Evolutionary conservation across 2,888 invertebrate species (phyloP).

Genomic region (Hemicrepidius hirtus): DNA sequence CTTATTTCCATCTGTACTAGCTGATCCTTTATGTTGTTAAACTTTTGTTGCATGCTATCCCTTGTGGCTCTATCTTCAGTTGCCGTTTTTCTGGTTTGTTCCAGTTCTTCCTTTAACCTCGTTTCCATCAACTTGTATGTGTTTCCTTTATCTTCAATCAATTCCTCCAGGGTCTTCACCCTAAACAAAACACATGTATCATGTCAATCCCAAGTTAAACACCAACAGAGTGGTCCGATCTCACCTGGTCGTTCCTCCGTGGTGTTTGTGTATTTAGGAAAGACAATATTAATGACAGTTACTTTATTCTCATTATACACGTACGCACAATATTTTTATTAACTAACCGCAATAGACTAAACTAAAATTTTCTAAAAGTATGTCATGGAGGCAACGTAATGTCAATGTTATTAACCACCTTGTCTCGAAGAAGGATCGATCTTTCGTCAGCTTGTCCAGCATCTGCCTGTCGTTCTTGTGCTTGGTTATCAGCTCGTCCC

Average conservation of each 20-base stretch:
- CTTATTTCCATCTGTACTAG: slow-evolving; percentile 59
- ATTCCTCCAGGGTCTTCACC: slow-evolving; percentile 61
- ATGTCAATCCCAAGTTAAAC: slow-evolving; percentile 68
- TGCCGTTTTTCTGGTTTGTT: slow-evolving; percentile 54
- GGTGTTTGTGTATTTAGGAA: slow-evolving; percentile 54
- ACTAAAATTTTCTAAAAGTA: slow-evolving; percentile 63
- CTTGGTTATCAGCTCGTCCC: slow-evolving; percentile 65
- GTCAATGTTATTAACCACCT: slow-evolving; percentile 70
- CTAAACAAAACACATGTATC: slow-evolving; percentile 68
- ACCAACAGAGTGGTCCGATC: slow-evolving; percentile 63
- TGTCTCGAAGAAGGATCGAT: slow-evolving; percentile 65
- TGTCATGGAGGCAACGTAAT: slow-evolving; percentile 67
- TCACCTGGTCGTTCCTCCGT: slow-evolving; percentile 62
- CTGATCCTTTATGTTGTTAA: slow-evolving; percentile 61
- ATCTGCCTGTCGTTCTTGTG: slow-evolving; percentile 64
- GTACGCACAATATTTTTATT: slow-evolving; percentile 5
- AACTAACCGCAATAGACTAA: slow-evolving; percentile 8
- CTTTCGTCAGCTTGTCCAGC: slow-evolving; percentile 64
- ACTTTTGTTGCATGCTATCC: slow-evolving; percentile 56
- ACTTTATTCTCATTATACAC: slow-evolving; percentile 29
- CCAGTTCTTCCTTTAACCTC: slow-evolving; percentile 57
- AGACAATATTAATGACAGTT: slow-evolving; percentile 40
- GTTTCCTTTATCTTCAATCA: slow-evolving; percentile 55
- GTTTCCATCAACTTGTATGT: slow-evolving; percentile 52
- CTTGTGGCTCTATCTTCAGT: slow-evolving; percentile 46